Percentiles rank a stretch among this genome's conserved stretches.
Evolutionary conservation across 2,113 vertebrate genomes (phyloP).

Genomic region (Epinephelus cyanopodus): DNA sequence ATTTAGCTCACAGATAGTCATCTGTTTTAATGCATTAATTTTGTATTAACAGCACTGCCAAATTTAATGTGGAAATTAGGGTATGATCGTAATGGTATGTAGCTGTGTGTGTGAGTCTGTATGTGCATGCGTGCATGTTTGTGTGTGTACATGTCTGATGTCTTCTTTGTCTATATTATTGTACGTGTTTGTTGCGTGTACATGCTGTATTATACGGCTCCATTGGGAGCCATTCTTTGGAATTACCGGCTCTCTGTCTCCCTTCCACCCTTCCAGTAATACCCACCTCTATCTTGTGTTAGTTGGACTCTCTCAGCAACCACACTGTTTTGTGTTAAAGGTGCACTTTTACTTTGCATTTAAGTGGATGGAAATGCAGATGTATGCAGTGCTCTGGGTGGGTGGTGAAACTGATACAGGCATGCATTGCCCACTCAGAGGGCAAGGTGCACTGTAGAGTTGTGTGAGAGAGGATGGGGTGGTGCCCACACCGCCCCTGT

Average conservation of each 20-base stretch:
- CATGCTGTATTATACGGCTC: constrained; percentile 67
- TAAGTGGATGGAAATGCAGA: constrained; percentile 85
- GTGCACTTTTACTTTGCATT: constrained; percentile 85
- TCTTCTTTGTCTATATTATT: constrained; percentile 64
- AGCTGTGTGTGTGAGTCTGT: constrained; percentile 33
- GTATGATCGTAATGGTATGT: constrained; percentile 76
- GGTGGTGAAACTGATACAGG: constrained; percentile 85
- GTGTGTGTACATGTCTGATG: constrained; percentile 60
- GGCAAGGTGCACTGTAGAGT: constrained; percentile 76
- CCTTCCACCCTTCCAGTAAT: constrained; percentile 81
- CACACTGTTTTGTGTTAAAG: constrained; percentile 82
- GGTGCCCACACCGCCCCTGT: constrained; percentile 78
- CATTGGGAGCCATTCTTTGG: constrained; percentile 79
- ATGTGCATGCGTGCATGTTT: constrained; percentile 31
- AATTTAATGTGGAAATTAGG: constrained; percentile 84
- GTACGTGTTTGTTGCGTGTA: constrained; percentile 63
- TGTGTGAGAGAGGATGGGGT: constrained; percentile 78
- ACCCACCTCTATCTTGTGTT: constrained; percentile 78
- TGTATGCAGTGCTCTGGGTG: constrained; percentile 81
- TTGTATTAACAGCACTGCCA: constrained; percentile 86
- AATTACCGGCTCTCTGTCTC: constrained; percentile 78
- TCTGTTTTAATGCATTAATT: constrained; percentile 87
- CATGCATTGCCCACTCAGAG: constrained; percentile 79
- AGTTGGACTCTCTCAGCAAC: constrained; percentile 77
- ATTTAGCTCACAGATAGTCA: constrained; percentile 84